A percentile compares a stretch with the other conserved stretches of the same genome.
Evolutionary conservation across 2,113 vertebrate species (phyloP).

Genomic region (Micronycteris hirsuta): DNA sequence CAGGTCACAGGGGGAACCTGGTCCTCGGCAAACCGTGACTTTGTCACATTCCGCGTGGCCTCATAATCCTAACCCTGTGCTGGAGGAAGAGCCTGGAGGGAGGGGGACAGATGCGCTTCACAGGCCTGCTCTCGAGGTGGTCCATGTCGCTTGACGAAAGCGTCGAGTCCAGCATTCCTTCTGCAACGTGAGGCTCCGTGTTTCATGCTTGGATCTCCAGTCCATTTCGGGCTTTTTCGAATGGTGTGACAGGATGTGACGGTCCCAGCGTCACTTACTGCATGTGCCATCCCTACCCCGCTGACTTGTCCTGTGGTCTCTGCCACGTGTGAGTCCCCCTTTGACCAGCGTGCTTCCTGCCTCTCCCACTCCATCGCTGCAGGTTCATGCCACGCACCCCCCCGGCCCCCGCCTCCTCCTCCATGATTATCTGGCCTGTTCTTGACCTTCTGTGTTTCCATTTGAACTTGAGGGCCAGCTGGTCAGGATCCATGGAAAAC

Average conservation of each 20-base stretch:
- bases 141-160: rapidly evolving
- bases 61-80: neutral
- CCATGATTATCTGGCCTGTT: neutral
- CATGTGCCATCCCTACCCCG: rapidly evolving
- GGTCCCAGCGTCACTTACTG: rapidly evolving
- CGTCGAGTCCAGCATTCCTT: neutral
- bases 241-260: rapidly evolving
- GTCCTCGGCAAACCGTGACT: neutral
- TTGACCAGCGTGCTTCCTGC: rapidly evolving
- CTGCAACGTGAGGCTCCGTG: neutral
- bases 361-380: neutral
- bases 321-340: rapidly evolving
- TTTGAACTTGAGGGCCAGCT: neutral
- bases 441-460: neutral
- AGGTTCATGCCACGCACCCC: rapidly evolving
- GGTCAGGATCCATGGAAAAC: neutral
- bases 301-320: rapidly evolving
- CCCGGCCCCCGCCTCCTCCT: neutral
- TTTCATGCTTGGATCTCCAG: neutral
- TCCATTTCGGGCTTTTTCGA: neutral
- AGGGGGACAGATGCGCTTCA: rapidly evolving
- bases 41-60: no score
- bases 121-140: neutral
- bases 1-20: neutral
- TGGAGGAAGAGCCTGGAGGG: no score